Evolutionary conservation across 30 jellyfish, hydroid and myxozoan genomes (phyloP).

Genomic region (Euphysa ruthae): DNA sequence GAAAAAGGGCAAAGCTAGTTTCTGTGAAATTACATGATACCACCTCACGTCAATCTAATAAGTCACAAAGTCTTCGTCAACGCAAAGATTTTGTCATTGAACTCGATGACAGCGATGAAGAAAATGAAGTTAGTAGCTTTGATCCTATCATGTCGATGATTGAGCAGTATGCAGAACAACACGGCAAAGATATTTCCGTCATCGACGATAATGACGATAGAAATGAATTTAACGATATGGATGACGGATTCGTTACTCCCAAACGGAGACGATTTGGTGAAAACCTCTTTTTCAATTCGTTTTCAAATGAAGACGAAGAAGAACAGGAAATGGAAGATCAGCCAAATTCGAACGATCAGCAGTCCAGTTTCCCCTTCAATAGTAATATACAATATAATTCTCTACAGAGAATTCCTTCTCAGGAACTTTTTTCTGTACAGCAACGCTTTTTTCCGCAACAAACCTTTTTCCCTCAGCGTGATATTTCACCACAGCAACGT

Average conservation of each 20-base stretch:
- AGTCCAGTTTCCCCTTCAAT: too few species aligned
- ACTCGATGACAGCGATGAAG: conserved; percentile 13
- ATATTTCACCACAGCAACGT: too few species aligned
- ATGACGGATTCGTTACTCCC: conserved; percentile 23
- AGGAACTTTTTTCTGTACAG: too few species aligned
- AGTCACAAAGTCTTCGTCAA: too few species aligned
- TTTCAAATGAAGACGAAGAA: conserved; percentile 5
- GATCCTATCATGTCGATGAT: conserved; percentile 15
- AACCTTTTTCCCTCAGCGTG: too few species aligned
- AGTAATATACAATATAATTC: too few species aligned
- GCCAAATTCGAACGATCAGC: not conserved
- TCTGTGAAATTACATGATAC: not conserved
- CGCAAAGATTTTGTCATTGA: conserved; percentile 33
- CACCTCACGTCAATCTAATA: not conserved
- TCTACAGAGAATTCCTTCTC: too few species aligned
- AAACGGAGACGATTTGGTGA: conserved; percentile 22
- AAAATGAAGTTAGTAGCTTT: not conserved
- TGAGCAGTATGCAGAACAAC: not conserved
- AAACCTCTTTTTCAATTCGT: conserved; percentile 12
- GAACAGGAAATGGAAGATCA: conserved; percentile 13
- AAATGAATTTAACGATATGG: not conserved
- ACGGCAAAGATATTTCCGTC: conserved; percentile 7
- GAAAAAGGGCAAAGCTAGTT: not conserved
- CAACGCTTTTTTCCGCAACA: too few species aligned
- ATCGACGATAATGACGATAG: conserved; percentile 10